Evolutionary conservation across 2,888 invertebrate species (phyloP), one percentile per base, ranked within the genome.

Genomic region (Gastracanthus pulcherrimus): DNA sequence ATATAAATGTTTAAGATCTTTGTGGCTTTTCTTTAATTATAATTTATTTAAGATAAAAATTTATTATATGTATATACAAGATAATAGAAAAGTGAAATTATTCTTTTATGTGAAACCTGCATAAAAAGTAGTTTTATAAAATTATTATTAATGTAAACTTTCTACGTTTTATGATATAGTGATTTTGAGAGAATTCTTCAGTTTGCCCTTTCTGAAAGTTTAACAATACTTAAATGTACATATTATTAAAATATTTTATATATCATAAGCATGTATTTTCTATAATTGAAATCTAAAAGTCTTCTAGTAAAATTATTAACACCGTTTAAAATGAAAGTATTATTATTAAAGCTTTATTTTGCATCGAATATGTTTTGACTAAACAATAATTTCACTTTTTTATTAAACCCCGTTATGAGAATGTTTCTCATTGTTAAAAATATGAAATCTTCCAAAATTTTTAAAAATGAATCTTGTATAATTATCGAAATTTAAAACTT

Each of bases 31-130:
- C 38, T 23, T 48, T n/a, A n/a, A 48, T 60, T 70, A 36, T 51
- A 64, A 55, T 29, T 51, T 69, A 58, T 67, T 58, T 77, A 45
- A 70, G 13, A 41, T 69, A 77, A 66, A 70, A 75, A 60, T 76
- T 76, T 60, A 76, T 69, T 76, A 31, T 60, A 58, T 76, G 55
- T 76, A 48, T 45, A 70, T 69, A 77, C 29, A 58, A 62, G n/a
- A 16, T 70, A 48, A 76, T 67, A 58, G 60, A 58, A 31, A 70
- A 34, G 34, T 69, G 58, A 62, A 77, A 70, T 69, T 69, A 69
- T 23, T 77, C 62, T 60, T 45, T 51, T 67, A 41, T 16, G 11
- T 67, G 29, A 45, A 67, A 45, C 31, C n/a, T 5, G n/a, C 6
- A n/a, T 31, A 4, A 60, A 34, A n/a, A n/a, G 7, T 34, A 60